Conservation (phyloP, 2,888 invertebrate genomes). For the Hybos culiciformis region DNA sequence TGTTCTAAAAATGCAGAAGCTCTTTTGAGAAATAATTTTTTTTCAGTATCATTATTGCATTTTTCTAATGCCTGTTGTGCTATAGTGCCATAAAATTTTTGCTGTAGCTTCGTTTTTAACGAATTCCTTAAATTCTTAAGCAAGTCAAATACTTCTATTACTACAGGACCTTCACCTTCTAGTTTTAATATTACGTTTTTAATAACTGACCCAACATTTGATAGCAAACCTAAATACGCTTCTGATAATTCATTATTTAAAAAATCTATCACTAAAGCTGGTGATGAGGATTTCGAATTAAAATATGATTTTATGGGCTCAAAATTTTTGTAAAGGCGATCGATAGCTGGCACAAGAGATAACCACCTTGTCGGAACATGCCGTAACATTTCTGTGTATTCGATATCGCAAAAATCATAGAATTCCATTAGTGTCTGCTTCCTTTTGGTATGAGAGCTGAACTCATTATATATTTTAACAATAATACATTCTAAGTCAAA, state of each 20-base stretch:
- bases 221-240: conserved; percentile 2
- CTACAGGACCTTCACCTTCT: conserved; percentile 4
- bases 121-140: conserved; percentile 2
- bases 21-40: conserved; percentile 1
- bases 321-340: conserved; percentile 1
- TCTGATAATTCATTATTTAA: conserved; percentile 7
- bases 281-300: neutral
- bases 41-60: conserved; percentile 1
- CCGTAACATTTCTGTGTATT: conserved; percentile 1
- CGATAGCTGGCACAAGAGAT: neutral
- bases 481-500: conserved; percentile 2
- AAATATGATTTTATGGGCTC: conserved; percentile 2
- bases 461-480: conserved; percentile 2
- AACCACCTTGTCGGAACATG: neutral
- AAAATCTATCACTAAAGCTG: conserved; percentile 5
- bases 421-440: conserved; percentile 2
- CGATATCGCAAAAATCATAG: conserved; percentile 1
- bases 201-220: conserved; percentile 1
- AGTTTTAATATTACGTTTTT: conserved; percentile 7
- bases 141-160: conserved; percentile 5
- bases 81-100: conserved; percentile 1
- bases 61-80: conserved; percentile 1
- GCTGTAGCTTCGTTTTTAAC: conserved; percentile 2
- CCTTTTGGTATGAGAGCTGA: conserved; percentile 3
- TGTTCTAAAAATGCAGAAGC: conserved; percentile 1